Percentiles rank a stretch among this genome's conserved stretches.
These are phyloP conservation scores for Tor tambroides DNA, from an alignment of 2,113 vertebrate species.

Conservation along the genomic window DNA sequence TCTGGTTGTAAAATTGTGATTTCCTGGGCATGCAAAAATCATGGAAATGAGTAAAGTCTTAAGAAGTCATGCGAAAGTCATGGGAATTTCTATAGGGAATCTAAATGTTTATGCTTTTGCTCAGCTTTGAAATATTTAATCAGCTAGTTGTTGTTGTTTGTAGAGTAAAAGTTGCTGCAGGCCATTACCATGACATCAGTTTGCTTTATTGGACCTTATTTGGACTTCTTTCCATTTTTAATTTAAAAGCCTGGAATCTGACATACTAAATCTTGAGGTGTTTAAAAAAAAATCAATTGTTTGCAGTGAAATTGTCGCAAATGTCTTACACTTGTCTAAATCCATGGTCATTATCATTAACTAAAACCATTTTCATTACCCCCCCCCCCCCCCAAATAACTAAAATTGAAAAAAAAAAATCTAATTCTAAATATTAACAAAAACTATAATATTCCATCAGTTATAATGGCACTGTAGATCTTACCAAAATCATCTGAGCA, in stretches of 20 bases:
- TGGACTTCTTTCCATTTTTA: neutral
- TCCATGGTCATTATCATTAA: neutral
- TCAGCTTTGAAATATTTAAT: neutral
- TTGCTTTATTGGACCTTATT: neutral
- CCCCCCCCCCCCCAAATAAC: too few species aligned
- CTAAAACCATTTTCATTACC: neutral
- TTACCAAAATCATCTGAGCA: neutral
- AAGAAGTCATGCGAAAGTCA: neutral
- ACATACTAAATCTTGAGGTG: neutral
- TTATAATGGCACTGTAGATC: neutral
- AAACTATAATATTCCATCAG: too few species aligned
- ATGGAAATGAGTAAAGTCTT: neutral
- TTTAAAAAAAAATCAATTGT: too few species aligned
- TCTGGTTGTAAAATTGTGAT: too few species aligned
- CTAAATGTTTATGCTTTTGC: neutral
- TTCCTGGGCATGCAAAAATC: neutral
- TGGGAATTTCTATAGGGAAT: neutral
- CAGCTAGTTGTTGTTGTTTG: neutral
- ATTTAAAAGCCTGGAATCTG: neutral
- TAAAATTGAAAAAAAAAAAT: too few species aligned
- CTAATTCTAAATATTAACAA: too few species aligned
- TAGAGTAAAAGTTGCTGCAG: neutral
- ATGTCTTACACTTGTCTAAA: neutral
- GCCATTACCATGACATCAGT: neutral
- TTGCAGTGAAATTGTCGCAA: too few species aligned